These are phyloP conservation scores for Misgurnus mizolepis DNA, from an alignment of 2,113 vertebrate genomes.

Conservation along the genomic window DNA sequence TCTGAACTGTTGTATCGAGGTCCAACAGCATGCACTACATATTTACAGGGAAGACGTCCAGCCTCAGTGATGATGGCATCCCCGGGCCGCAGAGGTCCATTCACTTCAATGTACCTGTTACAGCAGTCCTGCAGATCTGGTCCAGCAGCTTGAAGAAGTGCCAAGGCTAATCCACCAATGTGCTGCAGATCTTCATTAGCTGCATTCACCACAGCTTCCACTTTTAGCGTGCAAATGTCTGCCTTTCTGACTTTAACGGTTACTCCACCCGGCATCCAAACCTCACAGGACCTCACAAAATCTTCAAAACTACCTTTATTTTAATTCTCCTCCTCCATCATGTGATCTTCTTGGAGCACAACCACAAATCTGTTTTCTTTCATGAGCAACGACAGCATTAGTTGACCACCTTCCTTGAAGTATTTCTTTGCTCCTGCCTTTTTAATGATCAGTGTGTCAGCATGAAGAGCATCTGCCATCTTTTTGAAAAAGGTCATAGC, in stretches of 20 bases:
- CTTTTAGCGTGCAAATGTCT: constrained; percentile 69
- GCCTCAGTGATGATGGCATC: constrained; percentile 59
- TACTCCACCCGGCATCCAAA: constrained; percentile 65
- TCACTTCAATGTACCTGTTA: constrained; percentile 56
- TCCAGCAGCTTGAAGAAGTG: constrained; percentile 76
- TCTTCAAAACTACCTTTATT: background rate
- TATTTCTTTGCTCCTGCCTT: constrained; percentile 80
- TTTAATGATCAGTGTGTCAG: constrained; percentile 65
- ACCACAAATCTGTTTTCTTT: constrained; percentile 70
- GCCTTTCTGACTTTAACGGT: constrained; percentile 71
- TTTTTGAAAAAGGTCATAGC: constrained; percentile 52
- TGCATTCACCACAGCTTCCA: constrained; percentile 84
- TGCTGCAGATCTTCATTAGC: constrained; percentile 81
- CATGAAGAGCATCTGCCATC: constrained; percentile 56
- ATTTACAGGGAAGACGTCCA: constrained; percentile 76
- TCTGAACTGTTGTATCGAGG: constrained; percentile 67
- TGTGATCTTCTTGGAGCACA: constrained; percentile 64
- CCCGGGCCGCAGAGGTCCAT: constrained; percentile 62
- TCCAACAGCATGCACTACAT: constrained; percentile 83
- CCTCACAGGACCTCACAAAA: constrained; percentile 41
- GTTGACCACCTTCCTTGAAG: constrained; percentile 67
- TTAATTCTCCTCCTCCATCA: constrained; percentile 51
- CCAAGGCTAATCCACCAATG: constrained; percentile 70
- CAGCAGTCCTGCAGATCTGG: constrained; percentile 75
- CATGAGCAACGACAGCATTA: constrained; percentile 58